Conservation (phyloP, 2,797 vertebrate species). For the Acrossocheilus fasciatus region DNA sequence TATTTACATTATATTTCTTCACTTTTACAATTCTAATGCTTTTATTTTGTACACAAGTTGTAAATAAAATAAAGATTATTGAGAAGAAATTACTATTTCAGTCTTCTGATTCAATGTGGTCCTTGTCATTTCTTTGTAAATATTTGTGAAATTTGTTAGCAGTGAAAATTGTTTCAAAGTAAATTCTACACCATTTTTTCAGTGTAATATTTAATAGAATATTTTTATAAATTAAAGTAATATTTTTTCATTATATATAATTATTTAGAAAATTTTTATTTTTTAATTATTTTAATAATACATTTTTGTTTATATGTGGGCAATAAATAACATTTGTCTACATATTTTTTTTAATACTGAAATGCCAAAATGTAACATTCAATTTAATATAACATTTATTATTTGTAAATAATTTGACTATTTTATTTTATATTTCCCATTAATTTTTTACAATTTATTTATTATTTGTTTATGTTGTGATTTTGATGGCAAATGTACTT, state of each 20-base stretch:
- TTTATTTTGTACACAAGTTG: not conserved
- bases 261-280: not conserved
- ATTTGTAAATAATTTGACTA: not conserved
- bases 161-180: not conserved
- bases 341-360: too few relatives aligned
- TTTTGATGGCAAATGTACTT: not conserved
- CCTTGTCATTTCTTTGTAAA: too few relatives aligned
- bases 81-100: not conserved
- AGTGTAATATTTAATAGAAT: not conserved
- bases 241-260: not conserved
- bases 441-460: not conserved
- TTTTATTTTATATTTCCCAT: not conserved
- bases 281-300: too few relatives aligned
- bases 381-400: not conserved
- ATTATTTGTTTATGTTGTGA: not conserved
- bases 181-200: too few relatives aligned
- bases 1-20: too few relatives aligned
- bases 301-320: too few relatives aligned
- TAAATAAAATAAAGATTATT: not conserved
- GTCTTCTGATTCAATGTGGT: not conserved
- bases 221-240: not conserved
- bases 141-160: too few relatives aligned
- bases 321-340: too few relatives aligned
- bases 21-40: not conserved
- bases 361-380: not conserved